Conservation (phyloP, 2,797 vertebrate species). For the Argentina silus region DNA sequence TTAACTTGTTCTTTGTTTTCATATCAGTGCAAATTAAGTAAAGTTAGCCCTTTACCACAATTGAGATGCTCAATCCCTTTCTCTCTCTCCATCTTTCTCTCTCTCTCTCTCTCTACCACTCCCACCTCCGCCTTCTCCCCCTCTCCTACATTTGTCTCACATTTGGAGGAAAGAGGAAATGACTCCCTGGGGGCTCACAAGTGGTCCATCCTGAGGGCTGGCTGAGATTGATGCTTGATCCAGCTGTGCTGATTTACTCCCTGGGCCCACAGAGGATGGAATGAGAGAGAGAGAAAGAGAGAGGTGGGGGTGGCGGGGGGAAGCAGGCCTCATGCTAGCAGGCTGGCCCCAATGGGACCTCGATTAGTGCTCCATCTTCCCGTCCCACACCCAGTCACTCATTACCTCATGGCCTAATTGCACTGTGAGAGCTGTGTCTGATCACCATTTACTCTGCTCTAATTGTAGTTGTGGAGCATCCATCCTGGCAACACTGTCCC, state of each 20-base stretch:
- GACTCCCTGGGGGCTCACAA: conserved; percentile 73
- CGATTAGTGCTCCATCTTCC: conserved; percentile 61
- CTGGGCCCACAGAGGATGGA: conserved; percentile 53
- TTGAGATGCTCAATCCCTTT: neutral
- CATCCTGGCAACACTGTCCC: neutral
- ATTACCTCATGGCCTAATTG: conserved; percentile 57
- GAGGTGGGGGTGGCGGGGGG: neutral
- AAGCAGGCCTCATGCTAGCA: conserved; percentile 50
- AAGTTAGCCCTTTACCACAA: neutral
- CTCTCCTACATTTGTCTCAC: conserved; percentile 73
- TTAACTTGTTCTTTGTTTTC: neutral
- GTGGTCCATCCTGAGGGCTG: conserved; percentile 73
- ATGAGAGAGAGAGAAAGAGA: neutral
- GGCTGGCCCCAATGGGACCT: conserved; percentile 57
- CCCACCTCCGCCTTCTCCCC: neutral
- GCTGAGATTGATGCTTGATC: conserved; percentile 81
- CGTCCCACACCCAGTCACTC: conserved; percentile 56
- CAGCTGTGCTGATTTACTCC: conserved; percentile 81
- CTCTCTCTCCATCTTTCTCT: neutral
- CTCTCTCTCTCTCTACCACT: neutral
- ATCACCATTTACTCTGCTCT: conserved; percentile 47
- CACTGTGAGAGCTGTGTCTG: conserved; percentile 38
- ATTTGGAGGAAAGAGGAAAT: conserved; percentile 73
- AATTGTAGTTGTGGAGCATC: conserved; percentile 28
- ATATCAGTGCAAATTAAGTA: neutral